Percentiles rank a stretch among this genome's conserved stretches.
Evolutionary conservation across 2,888 invertebrate species (phyloP).

Genomic region (Junonia oenone): DNA sequence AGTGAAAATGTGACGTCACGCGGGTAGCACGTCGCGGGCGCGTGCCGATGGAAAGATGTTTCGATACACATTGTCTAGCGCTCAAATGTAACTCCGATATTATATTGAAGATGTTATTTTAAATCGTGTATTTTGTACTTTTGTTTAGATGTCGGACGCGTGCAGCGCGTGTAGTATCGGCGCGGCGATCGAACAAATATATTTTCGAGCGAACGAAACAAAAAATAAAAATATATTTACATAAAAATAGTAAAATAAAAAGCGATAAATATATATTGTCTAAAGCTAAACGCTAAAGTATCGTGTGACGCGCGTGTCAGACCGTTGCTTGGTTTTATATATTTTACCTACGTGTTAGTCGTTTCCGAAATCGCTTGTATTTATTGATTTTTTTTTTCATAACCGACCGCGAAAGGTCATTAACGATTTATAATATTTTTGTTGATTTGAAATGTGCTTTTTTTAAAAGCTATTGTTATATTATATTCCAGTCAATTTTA

Average conservation of each 20-base stretch:
- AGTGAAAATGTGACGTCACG: too few relatives aligned
- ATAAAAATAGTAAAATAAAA: neutral
- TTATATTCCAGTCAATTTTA: neutral
- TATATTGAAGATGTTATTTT: neutral
- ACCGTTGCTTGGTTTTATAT: neutral
- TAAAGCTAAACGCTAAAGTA: conserved; percentile 1
- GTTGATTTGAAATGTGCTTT: neutral
- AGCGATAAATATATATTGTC: neutral
- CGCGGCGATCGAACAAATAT: neutral
- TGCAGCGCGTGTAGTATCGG: neutral
- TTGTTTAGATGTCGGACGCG: neutral
- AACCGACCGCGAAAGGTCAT: neutral
- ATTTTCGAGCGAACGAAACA: conserved; percentile 18
- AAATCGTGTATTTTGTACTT: neutral
- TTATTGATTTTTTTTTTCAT: neutral
- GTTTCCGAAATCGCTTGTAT: neutral
- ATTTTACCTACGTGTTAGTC: neutral
- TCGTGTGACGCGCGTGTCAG: neutral
- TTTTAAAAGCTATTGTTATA: neutral
- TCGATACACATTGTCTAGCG: neutral
- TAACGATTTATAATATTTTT: neutral
- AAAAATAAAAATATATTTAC: conserved; percentile 4
- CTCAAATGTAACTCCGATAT: neutral
- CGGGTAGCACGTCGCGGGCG: conserved; percentile 93
- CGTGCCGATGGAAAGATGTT: conserved; percentile 50